Conservation (phyloP, 2,113 vertebrate genomes). For the Polypterus senegalus region DNA sequence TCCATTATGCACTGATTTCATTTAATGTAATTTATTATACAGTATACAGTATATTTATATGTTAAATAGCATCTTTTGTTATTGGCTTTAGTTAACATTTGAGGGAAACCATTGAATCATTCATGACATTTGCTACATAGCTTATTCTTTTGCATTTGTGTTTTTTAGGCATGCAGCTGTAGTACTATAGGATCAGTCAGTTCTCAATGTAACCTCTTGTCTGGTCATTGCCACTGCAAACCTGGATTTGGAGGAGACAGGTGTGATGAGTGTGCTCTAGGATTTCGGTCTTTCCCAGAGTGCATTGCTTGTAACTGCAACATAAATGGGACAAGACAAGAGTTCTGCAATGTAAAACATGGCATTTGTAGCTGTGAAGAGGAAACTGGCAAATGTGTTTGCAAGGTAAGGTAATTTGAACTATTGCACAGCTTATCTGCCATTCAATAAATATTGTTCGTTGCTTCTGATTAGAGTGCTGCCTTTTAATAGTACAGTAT, state of each 20-base stretch:
- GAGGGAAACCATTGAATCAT: no score
- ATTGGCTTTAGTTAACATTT: no score
- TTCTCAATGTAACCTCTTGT: slow-evolving; percentile 51
- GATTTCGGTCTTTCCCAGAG: slow-evolving; percentile 65
- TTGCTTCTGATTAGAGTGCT: no score
- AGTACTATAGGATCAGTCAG: slow-evolving; percentile 46
- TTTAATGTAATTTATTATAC: no score
- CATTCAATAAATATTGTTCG: no score
- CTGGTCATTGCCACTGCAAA: slow-evolving; percentile 63
- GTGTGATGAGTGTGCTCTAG: slow-evolving; percentile 63
- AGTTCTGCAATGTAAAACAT: slow-evolving; percentile 47
- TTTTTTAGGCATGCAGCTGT: slow-evolving; percentile 66
- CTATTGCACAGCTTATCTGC: no score
- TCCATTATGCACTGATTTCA: no score
- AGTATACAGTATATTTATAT: no score
- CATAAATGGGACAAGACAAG: slow-evolving; percentile 47
- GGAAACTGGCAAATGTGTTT: slow-evolving; percentile 56
- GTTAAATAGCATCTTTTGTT: no score
- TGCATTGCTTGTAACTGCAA: slow-evolving; percentile 76
- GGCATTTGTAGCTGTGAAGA: slow-evolving; percentile 62
- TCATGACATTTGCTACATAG: no score
- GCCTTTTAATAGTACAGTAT: no score
- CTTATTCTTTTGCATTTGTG: neutral
- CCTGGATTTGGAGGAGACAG: slow-evolving; percentile 46
- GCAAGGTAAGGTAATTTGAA: slow-evolving; percentile 62